Evolutionary conservation across 1,140 invertebrate genomes (phyloP), one percentile per base, ranked within the genome.

Genomic region (Scaptomyza graminum): DNA sequence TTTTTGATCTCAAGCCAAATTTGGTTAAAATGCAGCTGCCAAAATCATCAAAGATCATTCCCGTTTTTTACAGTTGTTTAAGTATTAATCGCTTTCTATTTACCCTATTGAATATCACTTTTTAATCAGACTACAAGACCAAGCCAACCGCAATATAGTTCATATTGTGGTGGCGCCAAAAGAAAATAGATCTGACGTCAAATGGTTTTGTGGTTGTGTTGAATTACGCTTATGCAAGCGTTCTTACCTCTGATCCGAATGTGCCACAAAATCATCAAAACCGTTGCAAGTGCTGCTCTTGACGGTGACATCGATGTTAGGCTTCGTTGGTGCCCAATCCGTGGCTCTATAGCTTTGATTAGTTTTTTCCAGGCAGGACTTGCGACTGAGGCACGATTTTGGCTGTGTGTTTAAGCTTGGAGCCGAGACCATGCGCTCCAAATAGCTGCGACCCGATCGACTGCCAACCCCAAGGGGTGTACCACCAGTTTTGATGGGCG

Each of bases 341-440:
- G 51, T 64, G 28, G 9, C 31, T 9, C 5, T n/a, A 54, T n/a
- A 16, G 3, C 55, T 61, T 61, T 69, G 72, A 15, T 64, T 74
- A 52, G 68, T 37, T 56, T 79, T 83, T 68, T 83, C 83, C 68
- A 88, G 83, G 83, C 83, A 88, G 83, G 83, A 88, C 71, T 88
- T 88, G 50, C 90, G 90, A 55, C 90, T 90, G 16, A 91, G 87
- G 68, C 90, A 91, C 60, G 90, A 91, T 49, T 91, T 91, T 13
- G 90, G 90, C 52, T 84, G 82, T 43, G 43, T 67, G 28, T 57
- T 70, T 22, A 91, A 73, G 56, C 65, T 12, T 9, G 90, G 90
- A 0, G 90, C 90, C 6, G 90, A 91, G 55, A 85, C 76, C 76
- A 91, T 81, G 9, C 90, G 90, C 55, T 90, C 90, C 61, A 91